Evolutionary conservation across 2,797 vertebrate species (phyloP), one percentile per base, ranked within the genome.

Genomic region (Lutjanus argentimaculatus): DNA sequence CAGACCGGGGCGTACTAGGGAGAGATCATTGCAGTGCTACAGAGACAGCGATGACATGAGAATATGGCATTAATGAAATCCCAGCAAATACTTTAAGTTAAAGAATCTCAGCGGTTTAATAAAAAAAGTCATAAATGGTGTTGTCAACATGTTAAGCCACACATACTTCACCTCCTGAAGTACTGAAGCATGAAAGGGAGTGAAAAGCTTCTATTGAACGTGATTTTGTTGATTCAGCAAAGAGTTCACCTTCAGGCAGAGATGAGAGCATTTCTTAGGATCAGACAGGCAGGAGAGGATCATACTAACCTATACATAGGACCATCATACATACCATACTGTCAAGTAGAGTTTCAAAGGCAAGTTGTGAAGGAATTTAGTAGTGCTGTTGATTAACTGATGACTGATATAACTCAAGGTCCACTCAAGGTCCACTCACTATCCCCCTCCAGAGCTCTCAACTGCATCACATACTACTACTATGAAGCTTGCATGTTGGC

Each of bases 61-160:
- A n/a, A 25, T 8, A 42, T 25, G 52, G 62, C 59, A 52, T 67
- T 82, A 75, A 72, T 75, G 10, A 69, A 86, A 74, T 75, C 43
- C 7, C 16, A 42, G 53, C 9, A 49, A 79, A 77, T 45, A 62
- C 43, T 67, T 15, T 0, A 25, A 62, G 21, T 61, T 13, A 25
- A 66, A 83, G 30, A 64, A 58, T 19, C 22, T 17, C 9, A 58
- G 4, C 55, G 16, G 19, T 59, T 13, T 59, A 16, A 59, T 58
- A 40, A 17, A 48, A 43, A 72, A 67, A 64, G 11, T 13, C 12
- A 3, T 19, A 51, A 63, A 53, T 49, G 45, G n/a, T 71, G 1
- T 17, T 62, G 21, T 52, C 66, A 48, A 45, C 36, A 68, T 21
- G 46, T 57, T 8, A 13, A 22, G 16, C n/a, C 30, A n/a, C 1